These are phyloP conservation scores for Mobula hypostoma DNA, from an alignment of 2,113 vertebrate genomes.

Conservation along the genomic window DNA sequence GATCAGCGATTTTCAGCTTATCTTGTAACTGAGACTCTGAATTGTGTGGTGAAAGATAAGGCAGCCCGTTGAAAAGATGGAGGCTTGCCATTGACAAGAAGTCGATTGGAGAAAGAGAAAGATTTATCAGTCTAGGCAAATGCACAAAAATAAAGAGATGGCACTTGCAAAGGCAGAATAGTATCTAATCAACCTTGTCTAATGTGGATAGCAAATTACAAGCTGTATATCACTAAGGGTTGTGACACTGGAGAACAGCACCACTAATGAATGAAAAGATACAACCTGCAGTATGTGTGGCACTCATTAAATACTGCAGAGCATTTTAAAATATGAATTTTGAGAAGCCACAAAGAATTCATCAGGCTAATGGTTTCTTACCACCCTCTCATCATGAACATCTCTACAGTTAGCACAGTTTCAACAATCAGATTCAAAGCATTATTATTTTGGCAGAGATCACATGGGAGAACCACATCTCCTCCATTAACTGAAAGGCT, in stretches of 20 bases:
- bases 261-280: background rate
- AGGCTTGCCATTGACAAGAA: background rate
- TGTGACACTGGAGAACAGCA: background rate
- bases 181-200: background rate
- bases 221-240: background rate
- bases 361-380: background rate
- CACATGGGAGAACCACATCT: too few relatives aligned
- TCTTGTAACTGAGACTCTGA: background rate
- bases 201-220: background rate
- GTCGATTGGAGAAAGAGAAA: background rate
- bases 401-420: too few relatives aligned
- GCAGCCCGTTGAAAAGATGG: background rate
- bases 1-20: background rate
- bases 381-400: too few relatives aligned
- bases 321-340: background rate
- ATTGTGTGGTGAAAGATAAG: background rate
- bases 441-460: too few relatives aligned
- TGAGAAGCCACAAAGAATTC: background rate
- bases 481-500: too few relatives aligned
- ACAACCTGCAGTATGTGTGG: background rate
- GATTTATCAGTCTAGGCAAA: slow-evolving; percentile 10
- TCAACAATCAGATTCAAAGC: too few relatives aligned
- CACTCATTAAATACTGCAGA: background rate
- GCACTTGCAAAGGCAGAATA: background rate
- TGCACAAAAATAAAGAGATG: background rate